phyloP scores from a whole-genome alignment of 2,797 vertebrate genomes.

The Austrolebias charrua region DNA sequence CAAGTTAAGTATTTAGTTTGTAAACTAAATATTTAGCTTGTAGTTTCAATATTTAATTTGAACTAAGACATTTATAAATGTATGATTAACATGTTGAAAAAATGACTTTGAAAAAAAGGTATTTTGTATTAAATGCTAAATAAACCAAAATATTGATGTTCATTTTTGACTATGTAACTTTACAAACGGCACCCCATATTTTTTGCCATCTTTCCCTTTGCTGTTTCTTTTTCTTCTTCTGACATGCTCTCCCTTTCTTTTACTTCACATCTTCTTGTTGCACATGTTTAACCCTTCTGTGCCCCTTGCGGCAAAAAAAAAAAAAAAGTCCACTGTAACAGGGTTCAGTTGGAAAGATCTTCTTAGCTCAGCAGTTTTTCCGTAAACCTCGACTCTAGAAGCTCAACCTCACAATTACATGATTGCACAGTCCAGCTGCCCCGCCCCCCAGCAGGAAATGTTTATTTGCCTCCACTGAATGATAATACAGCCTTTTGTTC shows the following conservation, averaged over 20 bases:
- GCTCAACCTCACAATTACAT: constrained; percentile 74
- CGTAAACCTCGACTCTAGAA: constrained; percentile 39
- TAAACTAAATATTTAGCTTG: no score
- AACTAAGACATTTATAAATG: no score
- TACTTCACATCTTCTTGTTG: constrained; percentile 61
- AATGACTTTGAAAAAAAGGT: no score
- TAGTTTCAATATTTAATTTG: no score
- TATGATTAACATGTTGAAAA: no score
- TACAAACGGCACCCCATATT: no score
- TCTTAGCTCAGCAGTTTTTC: constrained; percentile 74
- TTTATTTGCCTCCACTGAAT: constrained; percentile 69
- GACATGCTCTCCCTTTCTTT: constrained; percentile 24
- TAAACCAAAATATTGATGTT: no score
- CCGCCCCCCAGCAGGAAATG: constrained; percentile 66
- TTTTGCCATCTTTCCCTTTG: constrained; percentile 5
- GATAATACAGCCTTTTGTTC: constrained; percentile 72
- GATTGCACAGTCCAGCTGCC: constrained; percentile 73
- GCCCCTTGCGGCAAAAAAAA: constrained; percentile 65
- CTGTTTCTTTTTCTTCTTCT: constrained; percentile 23
- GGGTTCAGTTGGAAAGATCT: constrained; percentile 68
- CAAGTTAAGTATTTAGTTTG: no score
- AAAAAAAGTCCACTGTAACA: constrained; percentile 67
- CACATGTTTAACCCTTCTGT: constrained; percentile 73
- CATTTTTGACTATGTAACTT: no score
- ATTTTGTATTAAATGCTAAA: no score